These are phyloP conservation scores for Cylindroiulus punctatus DNA, from an alignment of 2,888 invertebrate species.

Conservation along the genomic window DNA sequence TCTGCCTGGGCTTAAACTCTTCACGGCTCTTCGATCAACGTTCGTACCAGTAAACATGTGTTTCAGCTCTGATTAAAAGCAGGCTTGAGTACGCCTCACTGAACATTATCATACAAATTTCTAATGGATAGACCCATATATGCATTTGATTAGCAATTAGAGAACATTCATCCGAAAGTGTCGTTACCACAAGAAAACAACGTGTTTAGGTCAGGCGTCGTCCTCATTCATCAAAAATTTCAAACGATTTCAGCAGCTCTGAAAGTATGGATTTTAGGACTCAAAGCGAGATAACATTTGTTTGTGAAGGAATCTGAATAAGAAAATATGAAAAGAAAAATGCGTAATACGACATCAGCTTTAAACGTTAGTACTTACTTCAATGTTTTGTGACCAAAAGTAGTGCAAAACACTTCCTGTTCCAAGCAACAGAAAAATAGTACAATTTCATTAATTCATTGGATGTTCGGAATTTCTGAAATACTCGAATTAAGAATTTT, in stretches of 20 bases:
- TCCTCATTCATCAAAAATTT: slow-evolving; percentile 15
- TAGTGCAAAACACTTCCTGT: no score
- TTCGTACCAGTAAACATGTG: slow-evolving; percentile 16
- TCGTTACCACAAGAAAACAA: background rate
- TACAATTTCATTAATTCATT: no score
- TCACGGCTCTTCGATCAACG: background rate
- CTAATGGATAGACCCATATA: background rate
- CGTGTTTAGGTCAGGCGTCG: background rate
- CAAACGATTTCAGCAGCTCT: background rate
- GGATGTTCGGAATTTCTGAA: no score
- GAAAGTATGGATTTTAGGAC: background rate
- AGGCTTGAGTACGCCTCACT: background rate
- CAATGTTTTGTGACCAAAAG: no score
- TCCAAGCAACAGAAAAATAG: no score
- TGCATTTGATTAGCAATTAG: background rate
- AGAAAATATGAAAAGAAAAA: no score
- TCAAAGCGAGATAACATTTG: no score
- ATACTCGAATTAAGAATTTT: no score
- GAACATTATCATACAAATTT: background rate
- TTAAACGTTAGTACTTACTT: no score
- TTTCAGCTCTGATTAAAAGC: slow-evolving; percentile 24
- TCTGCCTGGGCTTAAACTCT: background rate
- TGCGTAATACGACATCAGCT: no score
- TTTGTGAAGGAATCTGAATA: no score
- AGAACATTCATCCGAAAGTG: background rate